A percentile compares a stretch with the other conserved stretches of the same genome.
phyloP scores from a whole-genome alignment of 35 echinoderm and acorn worm genomes.

The Chiridota heheva region DNA sequence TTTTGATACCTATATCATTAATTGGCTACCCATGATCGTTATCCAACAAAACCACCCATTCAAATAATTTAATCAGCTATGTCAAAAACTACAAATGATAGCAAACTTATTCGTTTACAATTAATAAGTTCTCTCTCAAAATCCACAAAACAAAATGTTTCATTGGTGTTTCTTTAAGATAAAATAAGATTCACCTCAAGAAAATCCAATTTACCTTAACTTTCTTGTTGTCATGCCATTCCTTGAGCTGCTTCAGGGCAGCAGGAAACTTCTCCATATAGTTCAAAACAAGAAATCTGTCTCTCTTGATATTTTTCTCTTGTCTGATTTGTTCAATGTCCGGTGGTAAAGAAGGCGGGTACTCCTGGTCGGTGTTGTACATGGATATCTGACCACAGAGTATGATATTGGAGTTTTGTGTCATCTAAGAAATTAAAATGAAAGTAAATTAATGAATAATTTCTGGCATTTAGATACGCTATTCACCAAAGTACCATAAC shows the following conservation, averaged over 20 bases:
- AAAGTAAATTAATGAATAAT: background rate
- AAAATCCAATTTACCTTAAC: slow-evolving; percentile 81
- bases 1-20: no score
- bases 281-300: slow-evolving; percentile 89
- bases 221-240: slow-evolving; percentile 68
- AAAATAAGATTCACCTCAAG: no score
- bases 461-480: no score
- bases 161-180: no score
- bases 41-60: no score
- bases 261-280: slow-evolving; percentile 71
- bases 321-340: slow-evolving; percentile 58
- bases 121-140: no score
- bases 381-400: slow-evolving; percentile 92
- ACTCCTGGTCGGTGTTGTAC: slow-evolving; percentile 79
- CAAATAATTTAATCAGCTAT: no score
- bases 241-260: slow-evolving; percentile 48
- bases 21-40: no score
- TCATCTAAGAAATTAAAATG: slow-evolving; percentile 66
- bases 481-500: no score
- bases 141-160: no score
- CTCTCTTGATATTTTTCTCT: slow-evolving; percentile 70
- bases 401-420: slow-evolving; percentile 74
- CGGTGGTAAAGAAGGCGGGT: slow-evolving; percentile 77
- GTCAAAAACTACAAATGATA: no score
- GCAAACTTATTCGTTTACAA: no score